Evolutionary conservation across 2,797 vertebrate species (phyloP).

Genomic region (Eulemur coronatus): DNA sequence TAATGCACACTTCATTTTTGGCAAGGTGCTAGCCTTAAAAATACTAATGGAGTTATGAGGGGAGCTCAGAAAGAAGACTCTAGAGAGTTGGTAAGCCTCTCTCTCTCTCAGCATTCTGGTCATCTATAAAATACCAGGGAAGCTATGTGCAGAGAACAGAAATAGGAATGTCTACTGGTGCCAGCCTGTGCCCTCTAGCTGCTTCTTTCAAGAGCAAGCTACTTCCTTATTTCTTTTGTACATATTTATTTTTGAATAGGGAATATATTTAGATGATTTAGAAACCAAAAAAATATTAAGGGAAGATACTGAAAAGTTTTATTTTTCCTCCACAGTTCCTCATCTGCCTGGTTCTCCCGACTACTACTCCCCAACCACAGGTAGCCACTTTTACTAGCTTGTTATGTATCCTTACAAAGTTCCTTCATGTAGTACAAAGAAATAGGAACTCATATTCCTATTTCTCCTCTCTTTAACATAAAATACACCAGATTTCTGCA

Average conservation of each 20-base stretch:
- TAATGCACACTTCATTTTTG: slow-evolving; percentile 78
- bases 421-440: background rate
- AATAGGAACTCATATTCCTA: background rate
- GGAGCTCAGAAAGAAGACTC: slow-evolving; percentile 54
- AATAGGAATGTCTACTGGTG: background rate
- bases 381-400: background rate
- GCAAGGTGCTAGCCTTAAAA: slow-evolving; percentile 63
- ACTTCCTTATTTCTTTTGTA: background rate
- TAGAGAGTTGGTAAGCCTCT: background rate
- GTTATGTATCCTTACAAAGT: background rate
- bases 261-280: background rate
- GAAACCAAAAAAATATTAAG: background rate
- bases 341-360: background rate
- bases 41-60: slow-evolving; percentile 50
- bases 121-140: slow-evolving; percentile 44
- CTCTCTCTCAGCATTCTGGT: slow-evolving; percentile 41
- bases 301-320: background rate
- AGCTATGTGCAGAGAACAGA: background rate
- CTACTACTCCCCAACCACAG: background rate
- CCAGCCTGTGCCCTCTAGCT: background rate
- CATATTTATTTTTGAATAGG: background rate
- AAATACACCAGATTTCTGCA: background rate
- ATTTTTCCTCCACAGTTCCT: background rate
- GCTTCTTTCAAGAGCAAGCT: slow-evolving; percentile 48
- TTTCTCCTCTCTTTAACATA: background rate